Percentiles rank a stretch among this genome's conserved stretches.
Conservation (phyloP, 1,140 invertebrate genomes). For the Trichonephila clavata region DNA sequence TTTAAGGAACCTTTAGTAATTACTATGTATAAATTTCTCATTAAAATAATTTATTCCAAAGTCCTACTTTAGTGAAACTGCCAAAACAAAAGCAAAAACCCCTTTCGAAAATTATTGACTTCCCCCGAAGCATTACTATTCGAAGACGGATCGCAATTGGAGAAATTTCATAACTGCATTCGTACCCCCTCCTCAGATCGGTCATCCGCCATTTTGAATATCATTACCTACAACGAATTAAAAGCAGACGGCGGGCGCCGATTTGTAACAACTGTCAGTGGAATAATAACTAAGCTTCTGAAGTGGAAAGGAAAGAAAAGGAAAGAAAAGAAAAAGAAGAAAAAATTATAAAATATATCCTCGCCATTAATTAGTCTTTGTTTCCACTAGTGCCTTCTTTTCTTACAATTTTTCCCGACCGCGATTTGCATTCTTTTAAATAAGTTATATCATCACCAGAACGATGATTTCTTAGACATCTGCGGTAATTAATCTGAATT, state of each 20-base stretch:
- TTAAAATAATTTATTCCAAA: no score
- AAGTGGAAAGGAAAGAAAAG: slow-evolving; percentile 66
- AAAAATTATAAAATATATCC: slow-evolving; percentile 76
- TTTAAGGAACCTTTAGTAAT: no score
- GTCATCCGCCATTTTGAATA: slow-evolving; percentile 73
- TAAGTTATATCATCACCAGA: slow-evolving; percentile 75
- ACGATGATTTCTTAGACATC: slow-evolving; percentile 76
- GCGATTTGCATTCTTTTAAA: slow-evolving; percentile 76
- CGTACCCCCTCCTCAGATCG: slow-evolving; percentile 24
- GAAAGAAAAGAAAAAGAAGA: slow-evolving; percentile 28
- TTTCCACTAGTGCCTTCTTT: slow-evolving; percentile 70
- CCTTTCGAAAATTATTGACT: no score
- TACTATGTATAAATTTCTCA: no score
- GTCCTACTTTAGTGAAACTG: no score
- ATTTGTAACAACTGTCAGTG: slow-evolving; percentile 76
- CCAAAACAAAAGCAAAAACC: no score
- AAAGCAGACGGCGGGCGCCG: slow-evolving; percentile 69
- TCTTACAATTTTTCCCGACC: slow-evolving; percentile 69
- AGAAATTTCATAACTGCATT: slow-evolving; percentile 37
- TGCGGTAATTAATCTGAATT: slow-evolving; percentile 77
- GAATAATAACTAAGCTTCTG: slow-evolving; percentile 75
- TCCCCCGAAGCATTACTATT: slow-evolving; percentile 34
- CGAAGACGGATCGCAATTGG: slow-evolving; percentile 28
- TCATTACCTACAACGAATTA: slow-evolving; percentile 76
- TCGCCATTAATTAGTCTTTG: slow-evolving; percentile 76